A percentile compares a stretch with the other conserved stretches of the same genome.
Conservation (phyloP, 2,113 vertebrate species). For the Microcebus tavaratra region DNA sequence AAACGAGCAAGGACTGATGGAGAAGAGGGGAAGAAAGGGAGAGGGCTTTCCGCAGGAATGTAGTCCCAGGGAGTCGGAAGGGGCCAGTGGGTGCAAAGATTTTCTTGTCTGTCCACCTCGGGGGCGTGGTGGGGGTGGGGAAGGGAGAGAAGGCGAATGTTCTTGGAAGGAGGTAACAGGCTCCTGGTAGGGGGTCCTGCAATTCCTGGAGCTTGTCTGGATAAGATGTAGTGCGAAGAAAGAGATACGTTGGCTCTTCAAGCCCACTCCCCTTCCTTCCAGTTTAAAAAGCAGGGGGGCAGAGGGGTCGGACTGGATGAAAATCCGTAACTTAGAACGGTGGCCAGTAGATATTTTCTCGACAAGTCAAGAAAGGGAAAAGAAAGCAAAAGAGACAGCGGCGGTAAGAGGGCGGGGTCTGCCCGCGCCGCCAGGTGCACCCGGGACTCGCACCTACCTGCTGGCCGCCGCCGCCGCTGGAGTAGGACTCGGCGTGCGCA, state of each 20-base stretch:
- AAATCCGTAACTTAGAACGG: conserved; percentile 13
- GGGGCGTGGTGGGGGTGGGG: no score
- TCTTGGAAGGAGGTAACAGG: not conserved
- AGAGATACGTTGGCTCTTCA: not conserved
- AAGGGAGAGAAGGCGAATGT: not conserved
- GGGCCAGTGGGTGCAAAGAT: not conserved
- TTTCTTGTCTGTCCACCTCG: not conserved
- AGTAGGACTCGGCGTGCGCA: conserved; percentile 94
- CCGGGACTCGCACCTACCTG: conserved; percentile 88
- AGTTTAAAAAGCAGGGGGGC: not conserved
- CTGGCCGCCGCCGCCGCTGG: conserved; percentile 90
- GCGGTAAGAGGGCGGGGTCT: not conserved
- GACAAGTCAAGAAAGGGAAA: not conserved
- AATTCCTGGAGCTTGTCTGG: not conserved
- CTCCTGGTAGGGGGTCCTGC: not conserved
- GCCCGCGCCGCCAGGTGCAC: conserved; percentile 58
- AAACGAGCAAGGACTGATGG: not conserved
- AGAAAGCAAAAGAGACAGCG: not conserved
- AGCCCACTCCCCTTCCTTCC: not conserved
- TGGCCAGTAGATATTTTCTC: not conserved
- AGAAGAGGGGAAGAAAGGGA: not conserved
- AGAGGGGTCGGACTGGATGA: not conserved
- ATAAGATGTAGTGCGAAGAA: not conserved
- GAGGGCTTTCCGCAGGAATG: not conserved
- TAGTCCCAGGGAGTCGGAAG: not conserved